phyloP scores from a whole-genome alignment of 2,797 vertebrate genomes.

The Pantherophis vulpinus region DNA sequence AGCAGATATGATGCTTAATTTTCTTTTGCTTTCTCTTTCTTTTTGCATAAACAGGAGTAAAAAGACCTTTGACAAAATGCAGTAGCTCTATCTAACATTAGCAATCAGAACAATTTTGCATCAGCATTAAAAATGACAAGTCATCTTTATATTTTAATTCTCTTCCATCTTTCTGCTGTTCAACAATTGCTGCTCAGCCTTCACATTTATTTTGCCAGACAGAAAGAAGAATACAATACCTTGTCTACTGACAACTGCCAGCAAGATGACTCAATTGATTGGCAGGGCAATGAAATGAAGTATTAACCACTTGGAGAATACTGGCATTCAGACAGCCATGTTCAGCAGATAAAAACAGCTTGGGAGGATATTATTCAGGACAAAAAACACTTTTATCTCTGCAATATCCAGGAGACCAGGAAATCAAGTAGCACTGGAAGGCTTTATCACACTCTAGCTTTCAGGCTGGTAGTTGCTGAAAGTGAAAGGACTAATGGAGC shows the following conservation, averaged over 20 bases:
- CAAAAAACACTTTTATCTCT: background rate
- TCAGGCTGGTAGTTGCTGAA: background rate
- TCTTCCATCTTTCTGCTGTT: background rate
- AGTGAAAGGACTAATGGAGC: background rate
- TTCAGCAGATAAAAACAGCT: background rate
- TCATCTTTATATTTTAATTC: background rate
- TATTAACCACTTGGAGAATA: background rate
- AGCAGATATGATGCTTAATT: background rate
- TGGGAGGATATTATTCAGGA: background rate
- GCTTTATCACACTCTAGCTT: background rate
- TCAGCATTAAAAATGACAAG: background rate
- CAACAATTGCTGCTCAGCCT: background rate
- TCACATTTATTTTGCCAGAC: background rate
- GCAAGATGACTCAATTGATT: background rate
- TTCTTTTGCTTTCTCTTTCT: background rate
- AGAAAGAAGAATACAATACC: background rate
- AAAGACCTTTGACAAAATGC: background rate
- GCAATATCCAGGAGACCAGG: background rate
- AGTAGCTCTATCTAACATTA: background rate
- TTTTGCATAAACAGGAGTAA: background rate
- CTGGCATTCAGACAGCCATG: background rate
- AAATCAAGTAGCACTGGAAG: background rate
- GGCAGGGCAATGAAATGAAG: background rate
- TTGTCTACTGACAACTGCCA: background rate
- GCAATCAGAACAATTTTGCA: background rate